Evolutionary conservation across 2,888 invertebrate species (phyloP).

Genomic region (Oligia strigilis): DNA sequence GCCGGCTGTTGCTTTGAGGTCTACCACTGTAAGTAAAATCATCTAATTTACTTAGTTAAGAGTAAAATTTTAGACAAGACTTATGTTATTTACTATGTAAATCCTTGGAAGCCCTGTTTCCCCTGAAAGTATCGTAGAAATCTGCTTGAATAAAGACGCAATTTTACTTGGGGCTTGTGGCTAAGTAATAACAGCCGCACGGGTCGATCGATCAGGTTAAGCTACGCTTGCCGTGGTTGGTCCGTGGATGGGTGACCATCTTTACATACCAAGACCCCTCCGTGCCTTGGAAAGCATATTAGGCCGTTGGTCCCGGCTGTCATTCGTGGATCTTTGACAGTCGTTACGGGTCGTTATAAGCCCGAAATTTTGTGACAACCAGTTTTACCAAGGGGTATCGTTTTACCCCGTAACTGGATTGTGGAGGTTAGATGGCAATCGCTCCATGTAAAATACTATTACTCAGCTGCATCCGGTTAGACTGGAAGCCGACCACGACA

Average conservation of each 20-base stretch:
- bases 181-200: not conserved
- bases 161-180: not conserved
- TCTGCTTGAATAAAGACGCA: not conserved
- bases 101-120: not conserved
- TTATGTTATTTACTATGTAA: not conserved
- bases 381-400: no score
- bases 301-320: no score
- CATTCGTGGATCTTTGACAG: no score
- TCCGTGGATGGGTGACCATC: not conserved
- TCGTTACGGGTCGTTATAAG: no score
- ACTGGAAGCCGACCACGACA: no score
- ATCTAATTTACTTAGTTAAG: not conserved
- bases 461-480: no score
- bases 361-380: no score
- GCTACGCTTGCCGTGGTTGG: not conserved
- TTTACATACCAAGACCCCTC: no score
- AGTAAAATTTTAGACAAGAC: not conserved
- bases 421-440: no score
- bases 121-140: not conserved
- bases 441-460: no score
- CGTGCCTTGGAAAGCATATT: no score
- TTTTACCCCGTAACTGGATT: no score
- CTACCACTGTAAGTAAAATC: constrained; percentile 82
- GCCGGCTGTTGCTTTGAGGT: constrained; percentile 81
- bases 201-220: not conserved